A percentile compares a stretch with the other conserved stretches of the same genome.
These are phyloP conservation scores for Rhodeus uyekii DNA, from an alignment of 2,797 vertebrate genomes.

Conservation along the genomic window DNA sequence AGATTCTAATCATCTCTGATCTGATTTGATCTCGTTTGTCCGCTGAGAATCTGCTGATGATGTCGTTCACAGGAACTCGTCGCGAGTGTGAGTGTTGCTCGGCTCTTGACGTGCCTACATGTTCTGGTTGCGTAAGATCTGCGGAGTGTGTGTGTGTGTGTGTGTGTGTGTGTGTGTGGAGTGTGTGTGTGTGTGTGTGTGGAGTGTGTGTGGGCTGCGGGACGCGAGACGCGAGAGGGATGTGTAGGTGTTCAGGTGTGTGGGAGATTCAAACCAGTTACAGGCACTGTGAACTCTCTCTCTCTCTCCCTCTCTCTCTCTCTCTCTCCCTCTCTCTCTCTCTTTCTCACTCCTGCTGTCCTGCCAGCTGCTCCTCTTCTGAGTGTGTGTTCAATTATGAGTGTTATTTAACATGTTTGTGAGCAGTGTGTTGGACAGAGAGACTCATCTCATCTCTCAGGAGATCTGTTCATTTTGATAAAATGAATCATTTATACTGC, in stretches of 20 bases:
- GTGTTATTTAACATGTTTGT: constrained; percentile 19
- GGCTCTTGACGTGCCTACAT: no score
- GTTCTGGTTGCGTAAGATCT: neutral
- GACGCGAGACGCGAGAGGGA: neutral
- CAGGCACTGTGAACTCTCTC: neutral
- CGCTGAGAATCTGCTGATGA: no score
- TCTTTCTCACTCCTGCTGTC: neutral
- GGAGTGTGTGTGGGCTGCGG: constrained; percentile 6
- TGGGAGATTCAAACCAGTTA: constrained; percentile 19
- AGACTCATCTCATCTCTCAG: constrained; percentile 22
- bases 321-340: no score
- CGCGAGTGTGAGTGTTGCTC: no score
- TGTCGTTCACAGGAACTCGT: no score
- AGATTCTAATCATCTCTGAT: neutral
- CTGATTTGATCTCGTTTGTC: no score
- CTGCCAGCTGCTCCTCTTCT: constrained; percentile 16
- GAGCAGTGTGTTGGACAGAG: neutral
- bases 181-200: neutral
- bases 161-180: constrained; percentile 19
- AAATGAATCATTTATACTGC: constrained; percentile 63
- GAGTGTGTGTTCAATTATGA: neutral
- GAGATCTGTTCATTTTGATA: constrained; percentile 57
- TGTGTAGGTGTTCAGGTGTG: constrained; percentile 25
- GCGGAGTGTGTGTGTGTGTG: neutral
- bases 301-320: constrained; percentile 22